Base-by-base conservation (phyloP, 1,140 invertebrate genomes). In the Dendrolimus punctatus region DNA sequence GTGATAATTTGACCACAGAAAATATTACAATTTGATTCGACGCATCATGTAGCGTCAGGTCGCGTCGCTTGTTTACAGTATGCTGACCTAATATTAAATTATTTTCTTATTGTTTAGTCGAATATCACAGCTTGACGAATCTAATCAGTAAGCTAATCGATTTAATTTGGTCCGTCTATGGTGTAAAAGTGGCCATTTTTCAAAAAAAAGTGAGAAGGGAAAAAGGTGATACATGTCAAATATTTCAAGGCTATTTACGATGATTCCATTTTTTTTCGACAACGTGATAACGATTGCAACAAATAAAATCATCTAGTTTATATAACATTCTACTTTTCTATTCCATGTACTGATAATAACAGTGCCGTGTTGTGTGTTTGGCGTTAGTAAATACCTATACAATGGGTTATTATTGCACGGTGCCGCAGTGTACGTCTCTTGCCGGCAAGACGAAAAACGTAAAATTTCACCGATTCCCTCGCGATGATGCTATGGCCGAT, bases 361-460 rank as follows among this genome's bases (percentile, higher is more conserved):
- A 41, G 44, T 45, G 45, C 53, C 46, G 58, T 40, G 23, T n/a
- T 50, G 40, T 40, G 9, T 23, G 49, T 10, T 39, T 50, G 49
- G 42, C 40, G 42, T 39, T 23, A 50, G 42, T 9, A 50, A 9
- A 50, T 41, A 50, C n/a, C 5, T 40, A 23, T 50, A 71, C 66
- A 62, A 87, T 87, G 84, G 84, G 84, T 70, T 87, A 87, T 73
- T 87, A 87, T 73, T 87, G 84, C 62, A 87, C 84, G 4, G 84
- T 87, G 39, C 84, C 84, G 61, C 84, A 87, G 68, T 87, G 84
- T 57, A 87, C 84, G 44, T 87, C 84, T 57, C 69, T 87, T 39
- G 81, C 84, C 73, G 84, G 84, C 69, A 85, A 84, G 68, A 84
- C 84, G 61, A 87, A 85, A 64, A 87, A 87, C 60, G 84, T 87